phyloP scores from a whole-genome alignment of 2,113 vertebrate genomes.

The Charadrius vociferus region DNA sequence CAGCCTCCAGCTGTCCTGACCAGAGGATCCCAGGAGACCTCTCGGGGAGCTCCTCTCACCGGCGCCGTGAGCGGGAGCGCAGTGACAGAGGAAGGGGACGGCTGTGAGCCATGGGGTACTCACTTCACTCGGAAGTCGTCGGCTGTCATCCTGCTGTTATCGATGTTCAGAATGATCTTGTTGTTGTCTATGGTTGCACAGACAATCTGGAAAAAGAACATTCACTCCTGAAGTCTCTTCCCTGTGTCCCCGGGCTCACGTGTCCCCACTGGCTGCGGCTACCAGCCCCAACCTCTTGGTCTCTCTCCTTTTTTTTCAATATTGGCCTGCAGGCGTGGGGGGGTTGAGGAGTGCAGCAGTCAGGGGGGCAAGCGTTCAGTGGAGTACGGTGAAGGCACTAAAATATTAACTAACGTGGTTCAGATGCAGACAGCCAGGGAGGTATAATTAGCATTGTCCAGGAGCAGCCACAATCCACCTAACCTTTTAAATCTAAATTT shows the following conservation, averaged over 20 bases:
- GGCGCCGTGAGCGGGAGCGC: accelerated
- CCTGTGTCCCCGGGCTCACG: neutral
- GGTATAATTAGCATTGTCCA: neutral
- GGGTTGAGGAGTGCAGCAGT: neutral
- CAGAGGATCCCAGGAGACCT: too few relatives aligned
- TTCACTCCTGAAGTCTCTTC: neutral
- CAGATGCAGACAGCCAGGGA: neutral
- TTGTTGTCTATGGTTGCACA: slow-evolving; percentile 61
- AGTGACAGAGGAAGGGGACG: neutral
- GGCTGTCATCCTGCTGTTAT: slow-evolving; percentile 76
- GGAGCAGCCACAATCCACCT: neutral
- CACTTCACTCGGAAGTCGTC: slow-evolving; percentile 86
- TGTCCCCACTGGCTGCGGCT: accelerated
- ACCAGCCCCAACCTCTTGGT: neutral
- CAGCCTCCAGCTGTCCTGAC: neutral
- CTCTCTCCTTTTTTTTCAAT: accelerated
- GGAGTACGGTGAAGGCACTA: neutral
- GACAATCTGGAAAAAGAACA: slow-evolving; percentile 71
- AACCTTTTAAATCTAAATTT: neutral
- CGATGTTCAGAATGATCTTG: slow-evolving; percentile 71
- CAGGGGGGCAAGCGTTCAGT: neutral
- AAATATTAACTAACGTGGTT: accelerated
- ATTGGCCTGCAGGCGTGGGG: neutral
- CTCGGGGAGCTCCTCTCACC: neutral
- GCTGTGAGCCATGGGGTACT: neutral